Percentiles rank a stretch among this genome's conserved stretches.
Evolutionary conservation across 2,797 vertebrate species (phyloP).

Genomic region (Scolopax bukidnonensis): DNA sequence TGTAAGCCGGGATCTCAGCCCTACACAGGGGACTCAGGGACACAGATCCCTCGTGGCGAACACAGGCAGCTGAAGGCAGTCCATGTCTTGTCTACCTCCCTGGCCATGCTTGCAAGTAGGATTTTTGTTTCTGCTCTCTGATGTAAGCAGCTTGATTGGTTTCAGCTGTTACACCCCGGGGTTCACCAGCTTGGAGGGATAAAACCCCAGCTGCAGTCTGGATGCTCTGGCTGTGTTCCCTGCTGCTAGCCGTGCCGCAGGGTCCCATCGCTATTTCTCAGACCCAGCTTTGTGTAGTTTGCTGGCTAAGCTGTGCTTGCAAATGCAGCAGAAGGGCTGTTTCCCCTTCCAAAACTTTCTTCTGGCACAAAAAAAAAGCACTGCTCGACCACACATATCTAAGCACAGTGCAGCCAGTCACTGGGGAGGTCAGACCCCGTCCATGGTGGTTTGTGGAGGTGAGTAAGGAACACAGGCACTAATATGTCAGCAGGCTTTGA

Average conservation of each 20-base stretch:
- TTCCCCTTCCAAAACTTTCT: neutral
- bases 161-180: neutral
- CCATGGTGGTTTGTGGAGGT: neutral
- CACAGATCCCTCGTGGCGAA: neutral
- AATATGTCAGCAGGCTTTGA: neutral
- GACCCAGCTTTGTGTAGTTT: neutral
- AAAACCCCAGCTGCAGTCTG: neutral
- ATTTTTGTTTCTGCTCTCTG: neutral
- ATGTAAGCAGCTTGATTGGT: neutral
- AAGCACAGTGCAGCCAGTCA: neutral
- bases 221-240: neutral
- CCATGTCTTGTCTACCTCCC: neutral
- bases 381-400: neutral
- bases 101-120: accelerated
- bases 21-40: accelerated
- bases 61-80: neutral
- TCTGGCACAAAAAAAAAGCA: neutral
- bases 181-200: neutral
- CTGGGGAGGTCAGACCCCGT: neutral
- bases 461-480: neutral
- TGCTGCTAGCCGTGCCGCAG: neutral
- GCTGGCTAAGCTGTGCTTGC: neutral
- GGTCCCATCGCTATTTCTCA: neutral
- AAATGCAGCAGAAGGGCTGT: neutral
- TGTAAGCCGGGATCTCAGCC: neutral